Evolutionary conservation across 2,797 vertebrate species (phyloP), one percentile per base, ranked within the genome.

Genomic region (Pogoniulus pusillus): DNA sequence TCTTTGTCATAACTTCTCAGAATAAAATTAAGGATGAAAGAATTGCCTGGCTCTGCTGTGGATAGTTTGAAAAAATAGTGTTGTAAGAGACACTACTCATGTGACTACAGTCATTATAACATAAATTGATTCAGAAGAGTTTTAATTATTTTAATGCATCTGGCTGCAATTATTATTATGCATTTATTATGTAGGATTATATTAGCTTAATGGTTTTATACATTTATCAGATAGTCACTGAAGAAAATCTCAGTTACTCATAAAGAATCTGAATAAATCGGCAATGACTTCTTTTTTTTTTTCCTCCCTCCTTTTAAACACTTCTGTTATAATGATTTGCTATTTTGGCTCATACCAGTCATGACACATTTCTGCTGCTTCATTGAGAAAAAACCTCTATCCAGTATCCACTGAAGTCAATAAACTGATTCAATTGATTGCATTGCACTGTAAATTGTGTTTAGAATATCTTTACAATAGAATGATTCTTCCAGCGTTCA

Each of bases 91-190:
- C 27, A 4, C 39, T 65, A 82, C 77, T 72, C 93, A 93, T 65
- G 39, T 94, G 91, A 88, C 81, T 69, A 5, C 7, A 88, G 65
- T 78, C 83, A 93, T 93, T 93, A 89, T 82, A 90, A 74, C 62
- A 76, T 58, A 84, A 91, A 93, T 88, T 75, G 87, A 93, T 93
- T 90, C 75, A 77, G 88, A 88, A 77, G 58, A 94, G 85, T 91
- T 91, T 92, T 91, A 86, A 94, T 94, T 92, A 89, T 94, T 93
- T 91, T 96, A 95, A 95, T 95, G 91, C 69, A 91, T 92, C 59
- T 93, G 83, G 58, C 65, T 88, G 41, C 62, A 93, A 96, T 95
- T 93, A 93, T 91, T 88, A 95, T 95, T 96, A 92, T 82, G 69
- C 87, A 91, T 94, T 93, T 93, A 92, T 86, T 90, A 95, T 71